Percentiles rank a stretch among this genome's conserved stretches.
These are phyloP conservation scores for Macheiramphus alcinus DNA, from an alignment of 2,113 vertebrate species.

Conservation along the genomic window DNA sequence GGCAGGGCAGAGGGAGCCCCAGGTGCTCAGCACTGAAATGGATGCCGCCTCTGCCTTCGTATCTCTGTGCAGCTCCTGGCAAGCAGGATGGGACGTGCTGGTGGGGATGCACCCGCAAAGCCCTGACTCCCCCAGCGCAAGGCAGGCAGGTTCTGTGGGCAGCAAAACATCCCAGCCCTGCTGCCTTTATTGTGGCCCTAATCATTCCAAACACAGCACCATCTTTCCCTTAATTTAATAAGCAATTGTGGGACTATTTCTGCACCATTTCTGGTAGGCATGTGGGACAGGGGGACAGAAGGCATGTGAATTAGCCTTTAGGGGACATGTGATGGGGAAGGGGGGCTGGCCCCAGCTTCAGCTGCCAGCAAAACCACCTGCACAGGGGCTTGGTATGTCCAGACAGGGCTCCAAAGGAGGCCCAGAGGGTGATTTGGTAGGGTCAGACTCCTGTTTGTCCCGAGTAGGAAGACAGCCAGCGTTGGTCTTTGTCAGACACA, in stretches of 20 bases:
- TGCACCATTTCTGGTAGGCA: not conserved
- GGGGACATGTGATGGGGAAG: not conserved
- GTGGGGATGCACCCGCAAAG: not conserved
- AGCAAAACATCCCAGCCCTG: not conserved
- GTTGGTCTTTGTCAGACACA: not conserved
- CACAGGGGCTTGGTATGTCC: not conserved
- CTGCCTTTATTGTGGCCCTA: not conserved
- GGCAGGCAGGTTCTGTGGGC: not conserved
- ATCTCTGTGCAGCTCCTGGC: not conserved
- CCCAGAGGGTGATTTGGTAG: not conserved
- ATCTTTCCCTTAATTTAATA: not conserved
- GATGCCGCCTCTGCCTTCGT: accelerated
- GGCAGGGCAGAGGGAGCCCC: not conserved
- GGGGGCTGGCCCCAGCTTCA: not conserved
- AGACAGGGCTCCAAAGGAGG: not conserved
- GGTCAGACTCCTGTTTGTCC: not conserved
- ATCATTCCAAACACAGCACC: not conserved
- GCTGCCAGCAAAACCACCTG: not conserved
- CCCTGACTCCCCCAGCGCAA: not conserved
- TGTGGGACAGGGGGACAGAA: not conserved
- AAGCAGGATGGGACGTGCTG: accelerated
- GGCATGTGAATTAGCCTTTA: not conserved
- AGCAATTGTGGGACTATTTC: not conserved
- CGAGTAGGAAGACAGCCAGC: not conserved
- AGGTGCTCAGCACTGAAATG: not conserved